Base-by-base conservation (phyloP, 2,113 vertebrate genomes). In the Scartelaos histophorus region DNA sequence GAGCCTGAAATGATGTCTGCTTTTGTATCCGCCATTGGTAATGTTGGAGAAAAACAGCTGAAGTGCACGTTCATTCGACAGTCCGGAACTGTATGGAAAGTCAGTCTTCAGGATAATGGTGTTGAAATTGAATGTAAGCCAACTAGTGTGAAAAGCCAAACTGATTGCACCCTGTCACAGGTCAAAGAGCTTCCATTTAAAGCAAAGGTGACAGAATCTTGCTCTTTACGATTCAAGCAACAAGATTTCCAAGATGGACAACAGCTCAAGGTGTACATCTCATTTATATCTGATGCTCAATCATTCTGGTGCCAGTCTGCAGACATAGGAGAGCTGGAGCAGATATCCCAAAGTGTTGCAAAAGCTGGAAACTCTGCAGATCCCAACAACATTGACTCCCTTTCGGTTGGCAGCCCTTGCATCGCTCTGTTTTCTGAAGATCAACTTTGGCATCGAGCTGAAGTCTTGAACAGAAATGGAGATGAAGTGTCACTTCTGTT, bases 241-340 rank as follows among this genome's bases (percentile, higher is more conserved):
- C 78, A 74, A 92, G 87, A 92, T 6, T 29, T 93, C 51, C 92
- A 91, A 46, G 84, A 85, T 29, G 94, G 93, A 22, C 92, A 94
- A 56, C 77, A 71, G 0, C 13, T 97, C 35, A 89, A 92, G 65
- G 92, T 88, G 15, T 97, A 95, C 34, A 75, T 94, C 43, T 86
- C 92, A 0, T 66, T 90, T 19, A 77, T 94, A 60, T 89, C 88
- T 22, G 88, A 94, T 13, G 94, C 93, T 56, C 94, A 91, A 51
- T 93, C 92, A 22, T 97, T 99, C 74, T 99, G 97, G 96, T 95
- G 96, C 91, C 93, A 93, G 58, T 71, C 82, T 80, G 90, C 90
- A 2, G 84, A 93, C 75, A 75, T 87, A 0, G 82, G 93, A 58
- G 85, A 88, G 0, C 87, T 96, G 17, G 90, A 87, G 34, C 89